These are phyloP conservation scores for Drosophila pegasa DNA, from an alignment of 2,888 invertebrate genomes.

Conservation along the genomic window DNA sequence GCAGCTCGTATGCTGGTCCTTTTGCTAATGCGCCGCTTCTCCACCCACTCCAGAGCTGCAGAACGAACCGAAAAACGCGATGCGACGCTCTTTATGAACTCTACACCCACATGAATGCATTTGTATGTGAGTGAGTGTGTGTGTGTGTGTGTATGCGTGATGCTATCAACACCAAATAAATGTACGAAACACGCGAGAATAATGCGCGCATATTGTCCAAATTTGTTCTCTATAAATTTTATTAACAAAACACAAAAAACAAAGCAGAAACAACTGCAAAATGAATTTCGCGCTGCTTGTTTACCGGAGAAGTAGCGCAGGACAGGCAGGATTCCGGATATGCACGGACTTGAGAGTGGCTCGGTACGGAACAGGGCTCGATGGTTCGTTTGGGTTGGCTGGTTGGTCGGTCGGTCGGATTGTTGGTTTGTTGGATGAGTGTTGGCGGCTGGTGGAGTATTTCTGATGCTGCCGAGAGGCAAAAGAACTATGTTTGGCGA, in stretches of 20 bases:
- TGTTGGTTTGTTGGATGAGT: slow-evolving; percentile 42
- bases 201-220: slow-evolving; percentile 80
- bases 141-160: slow-evolving; percentile 22
- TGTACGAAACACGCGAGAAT: slow-evolving; percentile 69
- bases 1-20: slow-evolving; percentile 10
- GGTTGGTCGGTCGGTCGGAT: slow-evolving; percentile 20
- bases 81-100: slow-evolving; percentile 44
- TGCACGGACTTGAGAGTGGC: slow-evolving; percentile 55
- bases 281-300: slow-evolving; percentile 66
- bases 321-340: slow-evolving; percentile 42
- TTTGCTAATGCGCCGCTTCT: slow-evolving; percentile 29
- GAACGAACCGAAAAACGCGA: slow-evolving; percentile 24
- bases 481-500: slow-evolving; percentile 84
- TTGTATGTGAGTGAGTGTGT: background rate
- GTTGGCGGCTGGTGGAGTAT: slow-evolving; percentile 50
- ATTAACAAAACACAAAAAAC: slow-evolving; percentile 63
- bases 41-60: slow-evolving; percentile 3
- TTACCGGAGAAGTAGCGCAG: slow-evolving; percentile 45
- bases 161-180: slow-evolving; percentile 54
- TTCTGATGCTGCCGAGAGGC: slow-evolving; percentile 78
- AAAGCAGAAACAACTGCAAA: slow-evolving; percentile 45
- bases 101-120: slow-evolving; percentile 16
- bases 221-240: slow-evolving; percentile 83
- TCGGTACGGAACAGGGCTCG: slow-evolving; percentile 39
- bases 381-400: slow-evolving; percentile 33